A percentile compares a stretch with the other conserved stretches of the same genome.
These are phyloP conservation scores for Zonitis immaculata DNA, from an alignment of 2,888 invertebrate species.

Conservation along the genomic window DNA sequence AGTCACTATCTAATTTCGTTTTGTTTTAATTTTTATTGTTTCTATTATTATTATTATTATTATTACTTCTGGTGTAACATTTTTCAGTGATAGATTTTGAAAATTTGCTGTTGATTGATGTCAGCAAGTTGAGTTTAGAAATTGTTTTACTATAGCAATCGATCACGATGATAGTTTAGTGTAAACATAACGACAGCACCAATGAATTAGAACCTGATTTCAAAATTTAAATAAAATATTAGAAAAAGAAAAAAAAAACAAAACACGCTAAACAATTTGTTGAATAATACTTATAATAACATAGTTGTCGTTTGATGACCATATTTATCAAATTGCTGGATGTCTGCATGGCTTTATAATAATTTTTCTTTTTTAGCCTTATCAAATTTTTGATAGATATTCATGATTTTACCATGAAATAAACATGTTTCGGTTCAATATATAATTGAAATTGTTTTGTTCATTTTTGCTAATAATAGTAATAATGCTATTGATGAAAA, in stretches of 20 bases:
- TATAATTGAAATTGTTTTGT: constrained; percentile 12
- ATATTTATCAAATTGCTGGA: constrained; percentile 19
- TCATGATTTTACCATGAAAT: constrained; percentile 19
- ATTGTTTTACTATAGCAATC: constrained; percentile 5
- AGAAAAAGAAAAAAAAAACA: constrained; percentile 11
- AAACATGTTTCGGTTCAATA: constrained; percentile 14
- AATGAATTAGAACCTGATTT: constrained; percentile 3
- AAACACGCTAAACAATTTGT: constrained; percentile 13
- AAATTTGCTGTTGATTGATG: constrained; percentile 4
- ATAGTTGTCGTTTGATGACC: constrained; percentile 11
- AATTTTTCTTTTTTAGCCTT: not conserved
- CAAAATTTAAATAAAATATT: too few relatives aligned
- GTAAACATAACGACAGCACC: constrained; percentile 5
- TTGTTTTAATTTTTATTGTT: not conserved
- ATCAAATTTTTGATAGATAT: constrained; percentile 14
- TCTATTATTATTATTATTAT: too few relatives aligned
- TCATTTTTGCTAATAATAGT: constrained; percentile 5
- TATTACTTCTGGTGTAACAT: not conserved
- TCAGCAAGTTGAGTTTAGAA: constrained; percentile 3
- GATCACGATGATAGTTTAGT: constrained; percentile 4
- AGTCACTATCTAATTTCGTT: too few relatives aligned
- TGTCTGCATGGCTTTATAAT: too few relatives aligned
- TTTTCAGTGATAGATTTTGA: constrained; percentile 1
- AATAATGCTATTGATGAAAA: too few relatives aligned
- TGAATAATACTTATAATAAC: too few relatives aligned